Evolutionary conservation across 2,113 vertebrate genomes (phyloP).

Genomic region (Archilochus colubris): DNA sequence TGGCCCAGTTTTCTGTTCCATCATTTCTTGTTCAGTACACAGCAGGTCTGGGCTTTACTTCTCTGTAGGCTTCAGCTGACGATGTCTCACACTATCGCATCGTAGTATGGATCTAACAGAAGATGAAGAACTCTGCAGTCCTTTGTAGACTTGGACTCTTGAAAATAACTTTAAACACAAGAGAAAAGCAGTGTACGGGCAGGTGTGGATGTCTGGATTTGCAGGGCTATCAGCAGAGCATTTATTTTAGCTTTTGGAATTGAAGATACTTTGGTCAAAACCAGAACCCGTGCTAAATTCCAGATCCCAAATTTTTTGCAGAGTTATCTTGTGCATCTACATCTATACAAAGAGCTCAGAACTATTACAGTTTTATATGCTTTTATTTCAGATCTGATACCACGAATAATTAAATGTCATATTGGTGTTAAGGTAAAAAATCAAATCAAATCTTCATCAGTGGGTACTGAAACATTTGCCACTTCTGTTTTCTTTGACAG

Average conservation of each 20-base stretch:
- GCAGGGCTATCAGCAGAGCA: neutral
- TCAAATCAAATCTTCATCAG: neutral
- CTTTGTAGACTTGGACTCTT: neutral
- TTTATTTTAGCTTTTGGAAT: neutral
- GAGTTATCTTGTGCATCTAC: neutral
- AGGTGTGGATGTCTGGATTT: neutral
- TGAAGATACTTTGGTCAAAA: neutral
- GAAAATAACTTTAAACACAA: conserved; percentile 12
- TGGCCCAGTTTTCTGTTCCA: neutral
- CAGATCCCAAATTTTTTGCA: neutral
- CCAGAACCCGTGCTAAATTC: neutral
- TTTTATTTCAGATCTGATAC: neutral
- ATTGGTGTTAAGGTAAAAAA: neutral
- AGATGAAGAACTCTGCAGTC: neutral
- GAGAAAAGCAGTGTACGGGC: neutral
- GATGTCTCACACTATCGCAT: neutral
- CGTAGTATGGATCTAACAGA: neutral
- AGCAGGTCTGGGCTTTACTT: neutral
- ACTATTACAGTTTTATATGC: neutral
- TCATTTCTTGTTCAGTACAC: neutral
- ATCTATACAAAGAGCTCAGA: neutral
- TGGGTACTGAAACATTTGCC: conserved; percentile 38
- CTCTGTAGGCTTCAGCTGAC: neutral
- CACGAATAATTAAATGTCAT: conserved; percentile 4
- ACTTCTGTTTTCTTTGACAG: conserved; percentile 77